Conservation (phyloP, 2,113 vertebrate species). For the Gnathochromis pfefferi region DNA sequence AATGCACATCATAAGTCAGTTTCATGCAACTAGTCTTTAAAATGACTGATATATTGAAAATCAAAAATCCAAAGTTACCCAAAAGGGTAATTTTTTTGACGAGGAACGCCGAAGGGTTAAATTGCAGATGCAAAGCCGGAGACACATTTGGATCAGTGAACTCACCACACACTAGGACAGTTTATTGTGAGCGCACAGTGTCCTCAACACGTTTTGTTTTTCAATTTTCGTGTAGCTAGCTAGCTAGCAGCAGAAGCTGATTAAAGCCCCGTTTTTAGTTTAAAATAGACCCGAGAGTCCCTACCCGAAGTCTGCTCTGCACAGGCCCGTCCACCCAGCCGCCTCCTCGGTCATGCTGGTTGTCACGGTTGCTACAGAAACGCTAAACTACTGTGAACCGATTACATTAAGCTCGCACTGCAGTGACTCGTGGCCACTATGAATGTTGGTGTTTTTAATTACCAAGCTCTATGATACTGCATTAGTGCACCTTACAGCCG, state of each 20-base stretch:
- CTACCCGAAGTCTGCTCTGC: fast-evolving
- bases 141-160: neutral
- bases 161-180: neutral
- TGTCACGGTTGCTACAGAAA: neutral
- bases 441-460: neutral
- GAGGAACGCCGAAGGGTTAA: too few species aligned
- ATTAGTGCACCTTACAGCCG: neutral
- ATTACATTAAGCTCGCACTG: neutral
- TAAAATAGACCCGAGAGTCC: neutral
- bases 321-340: fast-evolving
- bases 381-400: neutral
- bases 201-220: neutral
- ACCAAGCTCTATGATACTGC: fast-evolving
- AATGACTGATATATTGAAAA: too few species aligned
- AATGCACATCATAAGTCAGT: too few species aligned
- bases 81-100: too few species aligned
- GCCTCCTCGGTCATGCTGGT: neutral
- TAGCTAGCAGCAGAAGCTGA: fast-evolving
- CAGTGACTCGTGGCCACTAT: fast-evolving
- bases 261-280: fast-evolving
- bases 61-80: too few species aligned
- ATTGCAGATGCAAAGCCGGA: neutral
- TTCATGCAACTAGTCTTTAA: too few species aligned
- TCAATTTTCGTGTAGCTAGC: neutral
- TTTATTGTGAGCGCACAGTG: neutral